Evolutionary conservation across 2,113 vertebrate species (phyloP).

Genomic region (Ornithorhynchus anatinus): DNA sequence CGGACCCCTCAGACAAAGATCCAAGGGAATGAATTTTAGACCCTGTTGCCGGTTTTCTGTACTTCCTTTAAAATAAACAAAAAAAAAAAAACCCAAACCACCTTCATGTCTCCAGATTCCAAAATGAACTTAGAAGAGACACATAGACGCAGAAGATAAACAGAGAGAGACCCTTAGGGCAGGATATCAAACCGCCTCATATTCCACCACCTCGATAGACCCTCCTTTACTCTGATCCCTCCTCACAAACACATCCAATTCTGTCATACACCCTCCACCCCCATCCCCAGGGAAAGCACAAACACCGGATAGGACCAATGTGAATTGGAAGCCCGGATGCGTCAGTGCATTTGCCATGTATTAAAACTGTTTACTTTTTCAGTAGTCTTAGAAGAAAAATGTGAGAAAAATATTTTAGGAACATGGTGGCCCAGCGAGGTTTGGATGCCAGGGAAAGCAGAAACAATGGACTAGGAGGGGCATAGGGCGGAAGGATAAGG

Average conservation of each 20-base stretch:
- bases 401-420: conserved; percentile 32
- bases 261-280: not conserved
- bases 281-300: conserved; percentile 39
- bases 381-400: conserved; percentile 52
- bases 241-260: not conserved
- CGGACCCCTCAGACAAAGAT: not conserved
- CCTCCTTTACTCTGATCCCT: not conserved
- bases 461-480: conserved; percentile 59
- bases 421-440: conserved; percentile 37
- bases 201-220: not conserved
- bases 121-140: not conserved
- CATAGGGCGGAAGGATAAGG: conserved; percentile 59
- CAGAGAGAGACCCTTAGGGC: not conserved
- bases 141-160: not conserved
- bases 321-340: conserved; percentile 33
- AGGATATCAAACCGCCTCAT: not conserved
- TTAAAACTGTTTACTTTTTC: conserved; percentile 24
- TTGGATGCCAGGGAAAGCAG: conserved; percentile 48
- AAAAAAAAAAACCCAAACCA: not conserved
- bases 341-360: not conserved
- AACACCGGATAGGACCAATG: not conserved
- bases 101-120: not conserved
- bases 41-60: not conserved
- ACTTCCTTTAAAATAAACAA: conserved; percentile 2
- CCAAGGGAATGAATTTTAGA: rapidly evolving